Base-by-base conservation (phyloP, 1,140 invertebrate species). In the Tetramorium simillimum region DNA sequence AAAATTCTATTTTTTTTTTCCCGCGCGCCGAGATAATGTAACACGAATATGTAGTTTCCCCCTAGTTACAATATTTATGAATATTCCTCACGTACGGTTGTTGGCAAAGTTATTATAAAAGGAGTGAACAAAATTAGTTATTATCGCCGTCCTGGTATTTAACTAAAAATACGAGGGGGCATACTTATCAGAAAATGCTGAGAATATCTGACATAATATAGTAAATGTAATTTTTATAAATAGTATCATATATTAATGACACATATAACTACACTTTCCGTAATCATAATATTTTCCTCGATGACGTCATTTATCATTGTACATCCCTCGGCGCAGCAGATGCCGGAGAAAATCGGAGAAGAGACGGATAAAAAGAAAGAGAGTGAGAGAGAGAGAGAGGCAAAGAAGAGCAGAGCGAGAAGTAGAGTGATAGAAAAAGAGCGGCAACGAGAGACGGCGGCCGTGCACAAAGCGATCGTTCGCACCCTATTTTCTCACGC, bases 401-500 rank as follows among this genome's bases (percentile, higher is more conserved):
- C 33, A 37, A 62, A 33, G 58, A 72, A 33, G 12, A 53, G 43
- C n/a, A 53, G 24, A 69, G 53, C 37, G 60, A 75, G 70, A 72
- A 56, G 62, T 43, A 86, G 62, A 86, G 72, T 56, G 60, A 69
- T 72, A 82, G 82, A 88, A 60, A 80, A 82, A 80, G 86, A 80
- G 76, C 46, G 89, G 46, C 56, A 76, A 58, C 46, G 86, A 77
- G 81, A 85, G 60, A 82, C 49, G 77, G 70, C 53, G 77, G 70
- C 65, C 72, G 63, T 63, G 87, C 75, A 89, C 90, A 91, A 91
- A 91, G 90, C 90, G 90, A 91, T 88, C 87, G 81, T 88, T 91
- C 90, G 87, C 90, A 91, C 91, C 90, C 90, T 85, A 91, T 91
- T 91, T 91, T 91, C 91, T 91, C 91, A 91, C 91, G 91, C 91